Evolutionary conservation across 2,797 vertebrate species (phyloP).

Genomic region (Oreochromis mossambicus): DNA sequence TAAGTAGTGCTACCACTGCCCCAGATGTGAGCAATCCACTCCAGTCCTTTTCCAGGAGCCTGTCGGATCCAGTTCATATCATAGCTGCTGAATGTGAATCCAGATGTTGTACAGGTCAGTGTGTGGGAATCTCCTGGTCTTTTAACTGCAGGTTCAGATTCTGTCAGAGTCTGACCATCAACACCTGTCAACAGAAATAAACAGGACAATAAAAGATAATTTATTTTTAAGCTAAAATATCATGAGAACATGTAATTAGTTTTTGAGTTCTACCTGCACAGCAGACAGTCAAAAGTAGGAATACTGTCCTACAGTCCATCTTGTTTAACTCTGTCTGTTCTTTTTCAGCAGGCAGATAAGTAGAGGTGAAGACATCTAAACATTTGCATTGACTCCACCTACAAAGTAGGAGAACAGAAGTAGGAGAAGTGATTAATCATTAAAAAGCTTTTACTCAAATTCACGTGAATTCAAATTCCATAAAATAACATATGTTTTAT

Average conservation of each 20-base stretch:
- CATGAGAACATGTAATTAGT: background rate
- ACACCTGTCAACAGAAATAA: background rate
- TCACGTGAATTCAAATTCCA: background rate
- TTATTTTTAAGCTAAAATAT: background rate
- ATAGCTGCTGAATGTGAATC: background rate
- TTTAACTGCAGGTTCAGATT: background rate
- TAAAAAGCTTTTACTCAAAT: background rate
- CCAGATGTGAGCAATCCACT: background rate
- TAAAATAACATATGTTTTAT: background rate
- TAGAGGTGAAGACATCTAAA: background rate
- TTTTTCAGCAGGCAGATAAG: background rate
- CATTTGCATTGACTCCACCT: background rate
- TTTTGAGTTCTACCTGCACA: background rate
- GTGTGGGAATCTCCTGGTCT: background rate
- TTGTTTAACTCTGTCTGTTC: background rate
- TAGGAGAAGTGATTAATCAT: background rate
- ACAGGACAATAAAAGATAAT: accelerated
- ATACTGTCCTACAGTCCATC: background rate
- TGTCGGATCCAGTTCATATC: background rate
- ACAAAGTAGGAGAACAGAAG: background rate
- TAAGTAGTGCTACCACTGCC: background rate
- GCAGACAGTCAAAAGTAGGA: background rate
- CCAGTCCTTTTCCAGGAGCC: background rate
- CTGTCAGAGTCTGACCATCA: background rate
- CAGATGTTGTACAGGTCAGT: background rate